Percentiles rank a stretch among this genome's conserved stretches.
Conservation (phyloP, 2,888 invertebrate species). For the Drosophila hawaiiensis region DNA sequence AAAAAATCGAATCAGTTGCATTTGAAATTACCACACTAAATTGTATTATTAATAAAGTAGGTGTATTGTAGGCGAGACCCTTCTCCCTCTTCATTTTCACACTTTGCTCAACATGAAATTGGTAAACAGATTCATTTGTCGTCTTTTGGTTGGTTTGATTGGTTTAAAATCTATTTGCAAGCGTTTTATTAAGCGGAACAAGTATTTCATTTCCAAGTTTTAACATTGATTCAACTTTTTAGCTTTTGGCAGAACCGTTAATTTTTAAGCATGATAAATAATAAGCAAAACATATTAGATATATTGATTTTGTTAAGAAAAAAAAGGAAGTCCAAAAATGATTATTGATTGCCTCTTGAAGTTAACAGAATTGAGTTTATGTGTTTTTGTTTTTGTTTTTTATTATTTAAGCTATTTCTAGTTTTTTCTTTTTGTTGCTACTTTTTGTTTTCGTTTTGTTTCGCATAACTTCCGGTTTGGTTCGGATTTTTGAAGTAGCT, state of each 20-base stretch:
- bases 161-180: neutral
- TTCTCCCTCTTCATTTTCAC: neutral
- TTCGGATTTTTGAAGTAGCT: constrained; percentile 52
- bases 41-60: neutral
- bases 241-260: neutral
- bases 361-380: constrained; percentile 32
- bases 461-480: constrained; percentile 61
- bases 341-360: constrained; percentile 60
- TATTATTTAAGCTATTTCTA: constrained; percentile 6
- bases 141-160: neutral
- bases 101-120: neutral
- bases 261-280: neutral
- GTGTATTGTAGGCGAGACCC: no score
- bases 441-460: constrained; percentile 29
- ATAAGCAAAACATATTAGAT: constrained; percentile 9
- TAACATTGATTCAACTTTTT: neutral
- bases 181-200: neutral
- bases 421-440: constrained; percentile 3
- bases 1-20: neutral
- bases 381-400: constrained; percentile 6
- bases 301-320: constrained; percentile 2
- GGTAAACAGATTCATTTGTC: neutral
- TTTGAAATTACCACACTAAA: neutral
- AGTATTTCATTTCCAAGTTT: neutral
- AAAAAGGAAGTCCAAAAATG: constrained; percentile 5